Conservation (phyloP, 2,113 vertebrate genomes). For the Tapirus terrestris region DNA sequence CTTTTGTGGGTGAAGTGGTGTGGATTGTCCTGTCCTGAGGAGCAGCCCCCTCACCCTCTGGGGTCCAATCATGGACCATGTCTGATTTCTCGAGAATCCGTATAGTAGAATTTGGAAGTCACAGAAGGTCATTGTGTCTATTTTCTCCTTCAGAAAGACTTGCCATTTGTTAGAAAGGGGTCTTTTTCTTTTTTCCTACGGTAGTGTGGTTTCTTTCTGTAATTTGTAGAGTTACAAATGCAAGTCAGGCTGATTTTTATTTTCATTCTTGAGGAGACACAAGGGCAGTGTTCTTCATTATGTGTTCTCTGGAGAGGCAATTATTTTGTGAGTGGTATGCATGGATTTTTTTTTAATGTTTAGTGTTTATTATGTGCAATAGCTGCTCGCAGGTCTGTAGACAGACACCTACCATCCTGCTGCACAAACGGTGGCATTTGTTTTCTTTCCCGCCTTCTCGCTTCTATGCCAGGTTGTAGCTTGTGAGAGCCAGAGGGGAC, state of each 20-base stretch:
- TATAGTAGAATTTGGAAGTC: not conserved
- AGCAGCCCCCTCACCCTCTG: no score
- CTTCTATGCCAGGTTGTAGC: not conserved
- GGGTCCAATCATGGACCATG: accelerated
- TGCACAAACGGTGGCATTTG: accelerated
- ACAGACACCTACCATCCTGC: not conserved
- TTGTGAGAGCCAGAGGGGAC: not conserved
- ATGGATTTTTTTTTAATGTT: not conserved
- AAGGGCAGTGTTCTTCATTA: not conserved
- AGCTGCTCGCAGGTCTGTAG: not conserved
- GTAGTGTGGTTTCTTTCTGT: not conserved
- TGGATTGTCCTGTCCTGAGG: not conserved
- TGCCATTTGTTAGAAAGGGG: not conserved
- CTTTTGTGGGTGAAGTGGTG: accelerated
- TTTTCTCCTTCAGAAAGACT: not conserved
- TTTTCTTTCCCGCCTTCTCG: not conserved
- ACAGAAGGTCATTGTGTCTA: not conserved
- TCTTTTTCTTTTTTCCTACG: no score
- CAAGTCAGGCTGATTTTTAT: not conserved
- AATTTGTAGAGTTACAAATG: not conserved
- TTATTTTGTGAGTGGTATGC: not conserved
- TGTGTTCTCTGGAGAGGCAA: not conserved
- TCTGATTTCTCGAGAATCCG: not conserved
- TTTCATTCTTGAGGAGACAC: not conserved
- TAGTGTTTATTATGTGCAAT: not conserved